phyloP scores from a whole-genome alignment of 92 coral and sea anemone species.

The Epizoanthus fatuus region DNA sequence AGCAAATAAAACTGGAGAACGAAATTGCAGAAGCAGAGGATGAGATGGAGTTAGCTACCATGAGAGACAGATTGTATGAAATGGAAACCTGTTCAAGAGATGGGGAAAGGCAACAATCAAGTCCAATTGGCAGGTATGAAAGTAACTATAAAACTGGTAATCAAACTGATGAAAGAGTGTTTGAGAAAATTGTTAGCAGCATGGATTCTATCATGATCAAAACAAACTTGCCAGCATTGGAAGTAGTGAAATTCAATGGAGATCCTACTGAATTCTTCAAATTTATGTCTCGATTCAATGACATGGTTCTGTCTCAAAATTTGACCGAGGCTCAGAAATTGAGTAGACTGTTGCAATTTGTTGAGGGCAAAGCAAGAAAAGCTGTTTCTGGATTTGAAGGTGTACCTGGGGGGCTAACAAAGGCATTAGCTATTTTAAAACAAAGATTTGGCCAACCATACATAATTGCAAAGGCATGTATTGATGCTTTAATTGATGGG shows the following conservation, averaged over 20 bases:
- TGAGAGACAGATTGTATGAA: too few species aligned
- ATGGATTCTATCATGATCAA: slow-evolving; percentile 57
- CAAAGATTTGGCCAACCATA: slow-evolving; percentile 62
- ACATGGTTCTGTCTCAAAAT: slow-evolving; percentile 57
- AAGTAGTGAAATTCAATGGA: slow-evolving; percentile 61
- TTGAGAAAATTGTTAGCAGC: slow-evolving; percentile 43
- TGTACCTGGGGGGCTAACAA: slow-evolving; percentile 47
- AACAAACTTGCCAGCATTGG: slow-evolving; percentile 62
- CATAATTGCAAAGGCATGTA: slow-evolving; percentile 46
- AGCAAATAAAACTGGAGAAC: slow-evolving; percentile 56
- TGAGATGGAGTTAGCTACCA: slow-evolving; percentile 35
- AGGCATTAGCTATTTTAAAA: slow-evolving; percentile 50
- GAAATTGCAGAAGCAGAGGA: slow-evolving; percentile 73
- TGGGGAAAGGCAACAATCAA: too few species aligned
- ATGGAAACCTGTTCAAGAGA: too few species aligned
- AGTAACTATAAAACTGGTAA: too few species aligned
- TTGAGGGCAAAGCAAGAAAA: slow-evolving; percentile 57
- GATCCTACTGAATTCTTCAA: slow-evolving; percentile 49
- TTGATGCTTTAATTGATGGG: slow-evolving; percentile 57
- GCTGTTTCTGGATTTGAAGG: slow-evolving; percentile 40
- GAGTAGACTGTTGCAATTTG: slow-evolving; percentile 53
- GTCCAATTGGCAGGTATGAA: too few species aligned
- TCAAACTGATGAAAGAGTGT: slow-evolving; percentile 33
- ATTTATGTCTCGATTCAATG: slow-evolving; percentile 48
- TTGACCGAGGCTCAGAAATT: slow-evolving; percentile 57